Evolutionary conservation across 2,888 invertebrate genomes (phyloP), one percentile per base, ranked within the genome.

Genomic region (Acronicta aceris): DNA sequence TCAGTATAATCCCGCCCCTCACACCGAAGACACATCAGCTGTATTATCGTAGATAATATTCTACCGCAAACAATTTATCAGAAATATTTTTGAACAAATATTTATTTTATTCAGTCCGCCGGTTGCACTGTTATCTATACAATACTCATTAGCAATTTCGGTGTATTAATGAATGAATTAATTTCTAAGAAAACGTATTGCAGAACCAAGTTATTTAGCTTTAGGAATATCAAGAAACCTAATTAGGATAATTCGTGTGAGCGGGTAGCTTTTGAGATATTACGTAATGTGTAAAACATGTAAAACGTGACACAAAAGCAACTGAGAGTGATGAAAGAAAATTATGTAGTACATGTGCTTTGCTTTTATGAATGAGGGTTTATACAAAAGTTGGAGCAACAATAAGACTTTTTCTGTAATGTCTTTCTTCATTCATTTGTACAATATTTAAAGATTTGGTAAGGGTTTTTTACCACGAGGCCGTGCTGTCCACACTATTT

Each of bases 331-430:
- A 63, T 47, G 45, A 65, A 64, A 60, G 46, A 56, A 59, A 58
- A 57, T 49, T 54, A 41, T 60, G 59, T 59, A 53, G 48, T 52
- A 57, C 74, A 67, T 55, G 63, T 76, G 68, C 41, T 49, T 41
- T 16, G 41, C 78, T 74, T 75, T 81, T 82, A 79, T 81, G 78
- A 83, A 81, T 79, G 79, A 71, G 71, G 33, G 17, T 71, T 74
- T 72, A 73, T 72, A 83, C 71, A 82, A 78, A 81, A 81, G 73
- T 70, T 74, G 30, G 47, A 59, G 21, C 10, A 76, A 84, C 81
- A 86, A 86, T 80, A 70, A 74, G 59, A 65, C 60, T 73, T 81
- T 76, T 77, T 80, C 66, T 71, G 77, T 78, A 66, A 63, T 59
- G 68, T 72, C 57, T 69, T 70, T 70, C 65, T 74, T 71, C 64